Conservation (phyloP, 2,797 vertebrate genomes). For the Thunnus albacares region DNA sequence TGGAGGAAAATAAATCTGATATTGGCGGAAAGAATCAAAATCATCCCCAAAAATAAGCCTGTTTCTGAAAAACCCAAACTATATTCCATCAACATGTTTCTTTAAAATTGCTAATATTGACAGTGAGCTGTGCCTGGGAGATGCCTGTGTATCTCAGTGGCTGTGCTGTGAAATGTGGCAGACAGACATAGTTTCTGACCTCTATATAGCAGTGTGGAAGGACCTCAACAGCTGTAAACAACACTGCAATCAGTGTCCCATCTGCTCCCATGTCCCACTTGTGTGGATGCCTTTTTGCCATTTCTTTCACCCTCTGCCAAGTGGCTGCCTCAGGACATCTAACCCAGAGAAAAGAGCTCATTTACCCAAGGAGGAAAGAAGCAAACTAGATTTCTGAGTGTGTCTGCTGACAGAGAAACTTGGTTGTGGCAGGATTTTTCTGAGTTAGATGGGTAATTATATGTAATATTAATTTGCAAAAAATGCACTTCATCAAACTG, state of each 20-base stretch:
- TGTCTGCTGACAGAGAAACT: constrained; percentile 68
- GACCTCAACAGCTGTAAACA: constrained; percentile 89
- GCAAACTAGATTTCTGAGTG: constrained; percentile 83
- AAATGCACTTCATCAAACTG: constrained; percentile 14
- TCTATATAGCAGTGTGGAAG: constrained; percentile 81
- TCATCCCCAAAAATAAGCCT: constrained; percentile 1
- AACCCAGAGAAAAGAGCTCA: constrained; percentile 89
- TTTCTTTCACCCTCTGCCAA: constrained; percentile 90
- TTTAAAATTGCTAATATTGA: constrained; percentile 46
- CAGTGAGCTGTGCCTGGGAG: constrained; percentile 39
- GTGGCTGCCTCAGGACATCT: constrained; percentile 88
- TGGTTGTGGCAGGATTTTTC: constrained; percentile 53
- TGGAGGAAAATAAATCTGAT: constrained; percentile 29
- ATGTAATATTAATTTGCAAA: constrained; percentile 10
- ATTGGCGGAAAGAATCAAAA: constrained; percentile 19
- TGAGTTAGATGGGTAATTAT: constrained; percentile 32
- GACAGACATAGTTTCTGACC: constrained; percentile 83
- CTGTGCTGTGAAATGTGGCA: constrained; percentile 72
- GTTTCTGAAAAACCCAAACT: constrained; percentile 1
- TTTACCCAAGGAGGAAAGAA: constrained; percentile 86
- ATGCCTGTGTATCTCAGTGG: constrained; percentile 61
- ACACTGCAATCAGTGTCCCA: constrained; percentile 89
- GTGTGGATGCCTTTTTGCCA: constrained; percentile 87
- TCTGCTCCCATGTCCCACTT: constrained; percentile 89
- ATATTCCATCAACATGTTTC: constrained; percentile 15